Evolutionary conservation across 2,113 vertebrate genomes (phyloP).

Genomic region (Cavia aperea): DNA sequence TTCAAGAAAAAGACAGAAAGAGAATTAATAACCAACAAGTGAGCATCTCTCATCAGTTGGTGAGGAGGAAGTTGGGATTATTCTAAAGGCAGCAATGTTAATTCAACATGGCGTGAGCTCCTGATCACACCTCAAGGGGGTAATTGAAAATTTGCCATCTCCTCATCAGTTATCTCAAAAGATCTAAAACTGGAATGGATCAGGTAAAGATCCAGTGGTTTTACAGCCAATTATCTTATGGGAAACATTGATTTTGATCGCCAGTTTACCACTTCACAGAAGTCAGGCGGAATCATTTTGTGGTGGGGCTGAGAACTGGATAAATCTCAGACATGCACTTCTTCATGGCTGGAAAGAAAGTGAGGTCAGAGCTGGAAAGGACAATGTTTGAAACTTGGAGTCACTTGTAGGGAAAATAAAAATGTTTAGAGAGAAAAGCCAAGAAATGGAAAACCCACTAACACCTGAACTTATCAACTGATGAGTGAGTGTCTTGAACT

Average conservation of each 20-base stretch:
- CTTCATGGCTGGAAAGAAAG: neutral
- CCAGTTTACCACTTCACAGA: neutral
- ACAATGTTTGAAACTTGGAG: neutral
- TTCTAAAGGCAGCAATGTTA: neutral
- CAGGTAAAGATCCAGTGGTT: neutral
- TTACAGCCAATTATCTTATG: neutral
- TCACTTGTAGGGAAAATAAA: neutral
- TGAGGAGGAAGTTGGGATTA: neutral
- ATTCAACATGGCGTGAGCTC: neutral
- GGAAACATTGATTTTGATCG: neutral
- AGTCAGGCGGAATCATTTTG: neutral
- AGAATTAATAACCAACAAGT: neutral
- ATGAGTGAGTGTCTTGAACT: neutral
- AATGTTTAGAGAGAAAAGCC: conserved; percentile 12
- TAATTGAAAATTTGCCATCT: neutral
- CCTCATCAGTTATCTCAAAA: neutral
- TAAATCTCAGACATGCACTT: neutral
- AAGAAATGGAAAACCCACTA: neutral
- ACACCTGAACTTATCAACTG: neutral
- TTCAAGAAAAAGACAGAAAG: conserved; percentile 3
- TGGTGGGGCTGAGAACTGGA: neutral
- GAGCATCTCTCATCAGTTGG: neutral
- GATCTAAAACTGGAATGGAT: conserved; percentile 10
- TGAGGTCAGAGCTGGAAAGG: neutral
- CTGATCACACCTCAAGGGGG: neutral